Conservation (phyloP, 2,113 vertebrate species). For the Tragelaphus scriptus region DNA sequence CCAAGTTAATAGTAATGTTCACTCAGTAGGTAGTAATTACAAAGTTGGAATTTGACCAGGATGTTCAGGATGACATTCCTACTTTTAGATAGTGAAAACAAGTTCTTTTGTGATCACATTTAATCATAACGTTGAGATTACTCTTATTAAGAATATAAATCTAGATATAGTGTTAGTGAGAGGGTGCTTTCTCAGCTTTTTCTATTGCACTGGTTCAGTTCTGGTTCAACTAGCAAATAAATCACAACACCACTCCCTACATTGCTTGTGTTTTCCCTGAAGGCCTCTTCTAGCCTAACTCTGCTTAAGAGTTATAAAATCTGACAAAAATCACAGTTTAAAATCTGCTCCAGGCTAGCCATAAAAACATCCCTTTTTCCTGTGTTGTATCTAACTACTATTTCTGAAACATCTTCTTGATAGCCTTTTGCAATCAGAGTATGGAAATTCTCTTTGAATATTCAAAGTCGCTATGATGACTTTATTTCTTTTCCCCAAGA, state of each 20-base stretch:
- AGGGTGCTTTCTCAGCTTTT: not conserved
- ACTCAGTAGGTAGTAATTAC: constrained; percentile 46
- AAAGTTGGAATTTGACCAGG: constrained; percentile 34
- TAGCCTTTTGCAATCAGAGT: constrained; percentile 29
- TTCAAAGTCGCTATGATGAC: not conserved
- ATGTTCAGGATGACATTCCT: not conserved
- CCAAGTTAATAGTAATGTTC: constrained; percentile 57
- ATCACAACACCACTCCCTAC: not conserved
- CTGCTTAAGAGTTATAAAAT: constrained; percentile 50
- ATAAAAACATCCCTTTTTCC: constrained; percentile 49
- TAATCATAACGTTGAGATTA: constrained; percentile 23
- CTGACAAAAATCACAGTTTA: constrained; percentile 52
- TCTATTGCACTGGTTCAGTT: not conserved
- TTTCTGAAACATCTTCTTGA: constrained; percentile 18
- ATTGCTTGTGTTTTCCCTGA: constrained; percentile 31
- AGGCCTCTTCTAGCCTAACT: constrained; percentile 39
- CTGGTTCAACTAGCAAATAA: constrained; percentile 25
- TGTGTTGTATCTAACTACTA: constrained; percentile 25
- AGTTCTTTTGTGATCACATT: constrained; percentile 31
- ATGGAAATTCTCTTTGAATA: constrained; percentile 16
- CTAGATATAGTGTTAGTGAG: not conserved
- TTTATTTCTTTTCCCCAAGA: not conserved
- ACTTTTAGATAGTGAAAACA: constrained; percentile 21
- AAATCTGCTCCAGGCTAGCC: constrained; percentile 37
- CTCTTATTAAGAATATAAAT: constrained; percentile 6